Evolutionary conservation across 2,797 vertebrate species (phyloP), one percentile per base, ranked within the genome.

Genomic region (Apogon hyalosoma): DNA sequence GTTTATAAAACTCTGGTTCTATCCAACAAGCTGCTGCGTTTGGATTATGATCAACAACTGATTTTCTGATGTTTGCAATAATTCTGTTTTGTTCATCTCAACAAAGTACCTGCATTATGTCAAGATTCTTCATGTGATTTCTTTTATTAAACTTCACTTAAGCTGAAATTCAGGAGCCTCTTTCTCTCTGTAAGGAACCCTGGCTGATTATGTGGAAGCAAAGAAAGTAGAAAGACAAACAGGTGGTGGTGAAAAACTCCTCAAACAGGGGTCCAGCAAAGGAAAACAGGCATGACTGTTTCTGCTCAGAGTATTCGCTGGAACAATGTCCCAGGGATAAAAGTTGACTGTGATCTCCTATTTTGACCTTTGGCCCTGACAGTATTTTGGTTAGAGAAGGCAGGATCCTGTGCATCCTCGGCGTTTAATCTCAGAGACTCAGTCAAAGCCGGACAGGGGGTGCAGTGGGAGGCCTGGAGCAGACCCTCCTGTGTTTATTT

Each of bases 251-350:
- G 83, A 84, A 90, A 89, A 42, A 76, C 72, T 85, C 88, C 87
- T 90, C 84, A 50, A 90, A 94, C 91, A 83, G 83, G 85, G 89
- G 88, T 87, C 91, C 79, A 86, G 77, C 82, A 71, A 93, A 92
- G 87, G 86, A 92, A 93, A 95, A 94, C 92, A 93, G 90, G 76
- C 79, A 47, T 75, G 83, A 86, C 88, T 88, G 89, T 90, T 83
- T 88, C 87, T 86, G 82, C 86, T 78, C 85, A 68, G 80, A 86
- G 87, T 14, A 79, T 88, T 91, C 82, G 80, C 81, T 73, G 59
- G 81, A 82, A 80, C 80, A 72, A 55, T 77, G 82, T 87, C 60
- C 51, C 79, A 63, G 69, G 83, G 92, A 93, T 92, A 83, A 92
- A 93, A 89, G 91, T 83, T 70, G 75, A 50, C 85, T 87, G 83